Conservation (phyloP, 2,113 vertebrate species). For the Chlamydotis undulata region DNA sequence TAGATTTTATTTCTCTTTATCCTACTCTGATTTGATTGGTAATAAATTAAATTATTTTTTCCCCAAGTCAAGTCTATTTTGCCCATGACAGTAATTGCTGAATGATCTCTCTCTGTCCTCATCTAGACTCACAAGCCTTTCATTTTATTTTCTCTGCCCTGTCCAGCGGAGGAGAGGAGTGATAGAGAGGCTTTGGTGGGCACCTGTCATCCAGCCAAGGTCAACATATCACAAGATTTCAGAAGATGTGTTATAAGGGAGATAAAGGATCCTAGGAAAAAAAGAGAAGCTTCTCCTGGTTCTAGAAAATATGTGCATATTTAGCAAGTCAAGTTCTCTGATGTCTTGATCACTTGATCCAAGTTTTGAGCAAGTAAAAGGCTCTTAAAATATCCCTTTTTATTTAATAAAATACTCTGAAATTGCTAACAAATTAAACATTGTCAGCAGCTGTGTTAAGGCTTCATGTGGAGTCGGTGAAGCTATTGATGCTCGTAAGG, state of each 20-base stretch:
- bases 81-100: too few relatives aligned
- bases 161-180: too few relatives aligned
- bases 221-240: not conserved
- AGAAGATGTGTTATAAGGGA: not conserved
- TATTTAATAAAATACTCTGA: not conserved
- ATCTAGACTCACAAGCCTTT: too few relatives aligned
- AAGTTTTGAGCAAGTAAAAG: not conserved
- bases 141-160: too few relatives aligned
- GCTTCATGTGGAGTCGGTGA: not conserved
- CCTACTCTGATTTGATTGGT: too few relatives aligned
- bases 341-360: not conserved
- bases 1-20: too few relatives aligned
- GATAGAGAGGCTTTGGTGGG: too few relatives aligned
- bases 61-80: too few relatives aligned
- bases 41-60: too few relatives aligned
- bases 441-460: not conserved
- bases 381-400: not conserved
- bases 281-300: not conserved
- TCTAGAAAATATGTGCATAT: not conserved
- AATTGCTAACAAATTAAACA: not conserved
- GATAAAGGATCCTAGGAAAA: not conserved
- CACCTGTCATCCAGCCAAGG: too few relatives aligned
- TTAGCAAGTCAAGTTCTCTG: not conserved
- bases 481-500: not conserved
- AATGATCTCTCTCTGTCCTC: too few relatives aligned